Conservation (phyloP, 2,797 vertebrate species). For the Hozukius guyotensis region DNA sequence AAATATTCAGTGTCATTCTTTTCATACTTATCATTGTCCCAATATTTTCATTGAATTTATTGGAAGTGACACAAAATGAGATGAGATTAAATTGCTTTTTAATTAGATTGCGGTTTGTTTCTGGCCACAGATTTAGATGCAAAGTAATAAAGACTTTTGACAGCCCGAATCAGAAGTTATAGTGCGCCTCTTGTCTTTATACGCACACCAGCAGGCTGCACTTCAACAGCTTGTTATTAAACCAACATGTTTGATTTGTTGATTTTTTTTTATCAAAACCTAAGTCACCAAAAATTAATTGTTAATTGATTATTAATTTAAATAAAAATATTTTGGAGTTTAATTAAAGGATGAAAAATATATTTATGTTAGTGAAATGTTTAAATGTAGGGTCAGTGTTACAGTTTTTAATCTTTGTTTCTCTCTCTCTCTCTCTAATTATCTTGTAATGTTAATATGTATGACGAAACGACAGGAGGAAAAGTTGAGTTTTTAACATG, state of each 20-base stretch:
- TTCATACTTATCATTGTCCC: not conserved
- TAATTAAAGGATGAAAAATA: not conserved
- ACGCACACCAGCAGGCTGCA: not conserved
- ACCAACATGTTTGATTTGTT: not conserved
- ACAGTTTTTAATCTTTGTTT: not conserved
- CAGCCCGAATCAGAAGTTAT: not conserved
- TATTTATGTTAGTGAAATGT: not conserved
- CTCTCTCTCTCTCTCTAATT: not conserved
- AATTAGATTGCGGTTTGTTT: not conserved
- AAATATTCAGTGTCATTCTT: not conserved
- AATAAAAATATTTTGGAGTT: not conserved
- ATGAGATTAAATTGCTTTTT: not conserved
- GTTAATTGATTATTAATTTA: not conserved
- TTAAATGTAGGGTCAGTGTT: too few relatives aligned
- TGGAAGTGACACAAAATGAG: conserved; percentile 2
- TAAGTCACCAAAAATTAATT: not conserved
- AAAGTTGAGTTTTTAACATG: not conserved
- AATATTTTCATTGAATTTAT: not conserved
- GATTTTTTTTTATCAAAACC: not conserved
- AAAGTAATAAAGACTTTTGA: conserved; percentile 11
- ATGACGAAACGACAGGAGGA: not conserved
- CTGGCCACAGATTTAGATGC: conserved; percentile 14
- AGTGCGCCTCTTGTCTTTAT: not conserved
- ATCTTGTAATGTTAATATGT: not conserved
- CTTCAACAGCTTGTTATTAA: not conserved